Conservation (phyloP, 2,797 vertebrate species). For the Poeciliopsis gracilis region DNA sequence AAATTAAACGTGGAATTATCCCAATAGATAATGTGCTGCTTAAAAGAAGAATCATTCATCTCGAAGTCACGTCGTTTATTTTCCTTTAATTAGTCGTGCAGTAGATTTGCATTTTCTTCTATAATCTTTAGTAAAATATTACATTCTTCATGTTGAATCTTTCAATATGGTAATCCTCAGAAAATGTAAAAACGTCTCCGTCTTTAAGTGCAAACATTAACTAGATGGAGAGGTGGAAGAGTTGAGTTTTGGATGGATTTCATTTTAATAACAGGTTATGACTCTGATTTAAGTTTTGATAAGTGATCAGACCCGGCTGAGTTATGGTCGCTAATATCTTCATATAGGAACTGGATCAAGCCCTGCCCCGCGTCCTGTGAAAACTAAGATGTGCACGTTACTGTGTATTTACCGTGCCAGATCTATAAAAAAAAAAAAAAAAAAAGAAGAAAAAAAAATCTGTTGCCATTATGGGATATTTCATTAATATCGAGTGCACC, state of each 20-base stretch:
- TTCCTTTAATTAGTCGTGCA: background rate
- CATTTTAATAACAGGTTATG: background rate
- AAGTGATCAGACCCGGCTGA: background rate
- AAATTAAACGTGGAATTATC: background rate
- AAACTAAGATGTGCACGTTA: conserved; percentile 58
- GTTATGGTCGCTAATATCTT: background rate
- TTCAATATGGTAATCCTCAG: background rate
- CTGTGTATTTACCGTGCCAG: conserved; percentile 60
- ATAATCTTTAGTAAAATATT: background rate
- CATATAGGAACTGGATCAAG: conserved; percentile 21
- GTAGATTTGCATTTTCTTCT: background rate
- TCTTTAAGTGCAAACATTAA: background rate
- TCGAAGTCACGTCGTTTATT: background rate
- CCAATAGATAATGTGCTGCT: background rate
- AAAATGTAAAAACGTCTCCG: background rate
- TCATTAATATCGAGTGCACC: conserved; percentile 76
- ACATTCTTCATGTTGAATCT: background rate
- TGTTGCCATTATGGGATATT: conserved; percentile 67
- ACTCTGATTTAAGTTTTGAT: background rate
- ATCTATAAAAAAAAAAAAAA: conserved; percentile 73
- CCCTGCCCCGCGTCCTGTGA: conserved; percentile 51
- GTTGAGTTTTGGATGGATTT: background rate
- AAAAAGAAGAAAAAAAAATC: conserved; percentile 47
- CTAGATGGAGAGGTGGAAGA: background rate
- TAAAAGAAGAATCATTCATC: background rate